Conservation (phyloP, 2,113 vertebrate species). For the Australoheros scitulus region DNA sequence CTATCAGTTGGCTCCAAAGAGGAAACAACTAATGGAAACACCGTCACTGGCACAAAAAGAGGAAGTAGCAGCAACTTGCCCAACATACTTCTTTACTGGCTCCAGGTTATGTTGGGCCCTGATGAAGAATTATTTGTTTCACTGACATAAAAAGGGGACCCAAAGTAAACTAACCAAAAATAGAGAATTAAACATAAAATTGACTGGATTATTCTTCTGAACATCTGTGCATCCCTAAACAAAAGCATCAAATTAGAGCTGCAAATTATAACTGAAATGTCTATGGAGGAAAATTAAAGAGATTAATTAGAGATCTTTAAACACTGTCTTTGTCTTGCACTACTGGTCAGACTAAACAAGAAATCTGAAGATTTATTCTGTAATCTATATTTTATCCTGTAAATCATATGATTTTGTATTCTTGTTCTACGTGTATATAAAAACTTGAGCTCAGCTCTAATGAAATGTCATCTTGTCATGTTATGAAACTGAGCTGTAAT, state of each 20-base stretch:
- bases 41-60: background rate
- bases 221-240: accelerated
- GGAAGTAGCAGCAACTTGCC: background rate
- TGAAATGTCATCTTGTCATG: background rate
- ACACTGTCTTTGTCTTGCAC: background rate
- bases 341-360: background rate
- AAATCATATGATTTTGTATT: background rate
- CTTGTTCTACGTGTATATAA: background rate
- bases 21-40: background rate
- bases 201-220: background rate
- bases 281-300: accelerated
- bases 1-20: background rate
- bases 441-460: background rate
- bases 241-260: background rate
- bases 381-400: background rate
- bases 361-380: background rate
- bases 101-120: background rate
- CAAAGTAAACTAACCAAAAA: background rate
- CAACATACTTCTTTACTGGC: background rate
- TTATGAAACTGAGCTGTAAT: background rate
- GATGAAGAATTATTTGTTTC: background rate
- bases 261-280: background rate
- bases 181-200: background rate
- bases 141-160: background rate
- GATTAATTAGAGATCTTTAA: background rate